These are phyloP conservation scores for Phyllostomus discolor DNA, from an alignment of 2,113 vertebrate species.

Conservation along the genomic window DNA sequence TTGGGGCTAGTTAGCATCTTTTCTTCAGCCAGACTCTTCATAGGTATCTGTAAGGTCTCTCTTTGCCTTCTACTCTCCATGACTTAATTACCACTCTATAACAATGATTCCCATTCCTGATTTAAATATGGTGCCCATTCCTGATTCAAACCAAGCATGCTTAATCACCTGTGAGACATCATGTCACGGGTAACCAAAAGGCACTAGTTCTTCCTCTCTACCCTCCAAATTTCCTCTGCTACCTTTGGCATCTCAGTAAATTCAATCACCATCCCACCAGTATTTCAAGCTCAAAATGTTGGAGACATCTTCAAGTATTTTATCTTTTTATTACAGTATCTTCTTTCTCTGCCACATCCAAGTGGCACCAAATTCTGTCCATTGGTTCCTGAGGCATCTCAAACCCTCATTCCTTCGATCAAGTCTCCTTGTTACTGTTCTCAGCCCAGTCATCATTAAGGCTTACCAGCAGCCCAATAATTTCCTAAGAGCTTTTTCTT, in stretches of 20 bases:
- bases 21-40: background rate
- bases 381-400: background rate
- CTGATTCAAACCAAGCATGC: background rate
- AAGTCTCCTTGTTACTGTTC: background rate
- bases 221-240: background rate
- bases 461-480: background rate
- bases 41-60: background rate
- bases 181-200: background rate
- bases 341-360: background rate
- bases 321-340: slow-evolving; percentile 7
- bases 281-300: background rate
- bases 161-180: background rate
- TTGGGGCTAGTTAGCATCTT: background rate
- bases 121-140: background rate
- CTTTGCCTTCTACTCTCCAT: background rate
- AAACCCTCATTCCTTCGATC: background rate
- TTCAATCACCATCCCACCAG: background rate
- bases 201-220: background rate
- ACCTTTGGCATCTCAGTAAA: background rate
- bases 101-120: background rate
- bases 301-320: background rate
- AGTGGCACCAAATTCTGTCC: background rate
- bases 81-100: background rate
- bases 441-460: background rate
- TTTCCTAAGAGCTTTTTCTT: background rate